A percentile compares a stretch with the other conserved stretches of the same genome.
These are phyloP conservation scores for Serrognathus titanus DNA, from an alignment of 2,888 invertebrate species.

Conservation along the genomic window DNA sequence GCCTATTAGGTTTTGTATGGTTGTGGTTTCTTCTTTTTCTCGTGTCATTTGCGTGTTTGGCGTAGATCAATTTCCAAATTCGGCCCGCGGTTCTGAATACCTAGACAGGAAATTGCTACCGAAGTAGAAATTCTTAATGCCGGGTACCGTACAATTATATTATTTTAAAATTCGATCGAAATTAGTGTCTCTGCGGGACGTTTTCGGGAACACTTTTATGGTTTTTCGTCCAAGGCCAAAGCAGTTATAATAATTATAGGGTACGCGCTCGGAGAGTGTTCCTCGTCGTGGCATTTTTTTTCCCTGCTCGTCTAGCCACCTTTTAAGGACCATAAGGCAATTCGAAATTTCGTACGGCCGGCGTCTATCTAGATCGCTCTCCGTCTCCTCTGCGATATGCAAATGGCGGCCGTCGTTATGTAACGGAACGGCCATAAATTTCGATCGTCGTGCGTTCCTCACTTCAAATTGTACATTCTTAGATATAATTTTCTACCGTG, in stretches of 20 bases:
- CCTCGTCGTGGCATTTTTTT: constrained; percentile 10
- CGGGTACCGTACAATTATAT: constrained; percentile 26
- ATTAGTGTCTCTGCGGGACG: constrained; percentile 28
- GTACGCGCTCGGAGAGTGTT: constrained; percentile 14
- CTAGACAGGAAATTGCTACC: constrained; percentile 27
- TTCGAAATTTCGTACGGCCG: neutral
- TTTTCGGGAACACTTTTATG: constrained; percentile 21
- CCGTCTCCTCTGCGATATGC: too few relatives aligned
- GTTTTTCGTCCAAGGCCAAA: constrained; percentile 26
- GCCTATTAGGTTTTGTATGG: too few relatives aligned
- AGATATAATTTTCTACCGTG: too few relatives aligned
- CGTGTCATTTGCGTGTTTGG: constrained; percentile 18
- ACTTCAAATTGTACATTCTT: too few relatives aligned
- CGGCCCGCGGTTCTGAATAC: constrained; percentile 25
- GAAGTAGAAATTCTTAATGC: constrained; percentile 23
- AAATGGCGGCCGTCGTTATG: too few relatives aligned
- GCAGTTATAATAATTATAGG: constrained; percentile 27
- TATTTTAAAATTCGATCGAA: constrained; percentile 24
- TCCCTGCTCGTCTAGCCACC: constrained; percentile 16
- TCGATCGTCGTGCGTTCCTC: too few relatives aligned
- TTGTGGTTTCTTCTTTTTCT: too few relatives aligned
- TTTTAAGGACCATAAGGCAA: constrained; percentile 6
- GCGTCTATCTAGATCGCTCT: neutral
- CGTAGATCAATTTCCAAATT: constrained; percentile 22
- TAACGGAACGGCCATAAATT: too few relatives aligned